Percentiles rank a stretch among this genome's conserved stretches.
These are phyloP conservation scores for Automeris io DNA, from an alignment of 2,888 invertebrate genomes.

Conservation along the genomic window DNA sequence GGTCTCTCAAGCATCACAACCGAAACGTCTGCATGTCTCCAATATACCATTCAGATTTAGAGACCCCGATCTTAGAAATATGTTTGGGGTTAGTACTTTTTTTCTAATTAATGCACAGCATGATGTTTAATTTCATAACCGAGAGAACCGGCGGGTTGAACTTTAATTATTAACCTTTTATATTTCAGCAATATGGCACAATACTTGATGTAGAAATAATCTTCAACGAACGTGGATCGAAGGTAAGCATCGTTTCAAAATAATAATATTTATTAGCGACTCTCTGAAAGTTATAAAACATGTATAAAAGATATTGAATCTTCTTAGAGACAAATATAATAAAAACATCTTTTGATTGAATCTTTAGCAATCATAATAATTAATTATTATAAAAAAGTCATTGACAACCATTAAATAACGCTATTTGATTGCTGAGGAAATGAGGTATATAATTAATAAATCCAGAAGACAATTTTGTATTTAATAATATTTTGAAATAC, in stretches of 20 bases:
- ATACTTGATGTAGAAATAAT: slow-evolving; percentile 99
- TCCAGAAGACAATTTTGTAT: not conserved
- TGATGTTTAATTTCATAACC: slow-evolving; percentile 13
- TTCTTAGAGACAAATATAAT: slow-evolving; percentile 19
- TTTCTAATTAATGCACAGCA: slow-evolving; percentile 31
- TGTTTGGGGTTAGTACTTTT: slow-evolving; percentile 96
- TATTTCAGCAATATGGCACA: slow-evolving; percentile 96
- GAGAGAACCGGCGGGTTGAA: slow-evolving; percentile 13
- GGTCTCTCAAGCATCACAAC: slow-evolving; percentile 79
- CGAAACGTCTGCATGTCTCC: slow-evolving; percentile 98
- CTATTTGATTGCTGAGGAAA: not conserved
- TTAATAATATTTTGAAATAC: not conserved
- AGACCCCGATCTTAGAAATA: slow-evolving; percentile 98
- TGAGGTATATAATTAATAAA: not conserved
- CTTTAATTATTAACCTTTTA: slow-evolving; percentile 52
- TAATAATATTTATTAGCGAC: slow-evolving; percentile 40
- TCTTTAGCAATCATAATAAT: slow-evolving; percentile 7
- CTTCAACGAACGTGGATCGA: slow-evolving; percentile 99
- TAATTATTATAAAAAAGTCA: slow-evolving; percentile 2
- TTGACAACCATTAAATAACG: not conserved
- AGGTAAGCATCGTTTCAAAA: slow-evolving; percentile 85
- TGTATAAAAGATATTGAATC: slow-evolving; percentile 47
- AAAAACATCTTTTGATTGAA: slow-evolving; percentile 3
- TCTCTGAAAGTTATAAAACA: slow-evolving; percentile 43
- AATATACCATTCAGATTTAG: slow-evolving; percentile 99